These are phyloP conservation scores for Apis florea DNA, from an alignment of 1,140 invertebrate species.

Conservation along the genomic window DNA sequence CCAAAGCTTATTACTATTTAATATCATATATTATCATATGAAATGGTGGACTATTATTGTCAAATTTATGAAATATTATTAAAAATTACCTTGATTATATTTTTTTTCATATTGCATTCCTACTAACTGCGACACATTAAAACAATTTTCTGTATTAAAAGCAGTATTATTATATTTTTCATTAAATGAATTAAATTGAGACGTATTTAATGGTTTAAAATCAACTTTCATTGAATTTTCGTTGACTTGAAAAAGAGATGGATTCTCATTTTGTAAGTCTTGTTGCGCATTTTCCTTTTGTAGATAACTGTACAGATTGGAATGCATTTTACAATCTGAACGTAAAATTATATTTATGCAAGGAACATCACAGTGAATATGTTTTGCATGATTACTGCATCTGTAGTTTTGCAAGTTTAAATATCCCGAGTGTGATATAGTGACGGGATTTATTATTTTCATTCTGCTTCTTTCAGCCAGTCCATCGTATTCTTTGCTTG, in stretches of 20 bases:
- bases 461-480: not conserved
- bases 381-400: not conserved
- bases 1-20: not conserved
- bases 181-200: not conserved
- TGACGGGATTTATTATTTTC: not conserved
- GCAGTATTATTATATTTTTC: not conserved
- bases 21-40: not conserved
- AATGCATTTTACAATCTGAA: slow-evolving; percentile 17
- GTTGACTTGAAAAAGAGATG: not conserved
- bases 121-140: not conserved
- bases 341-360: slow-evolving; percentile 41
- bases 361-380: not conserved
- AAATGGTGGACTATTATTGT: no score
- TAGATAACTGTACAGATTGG: not conserved
- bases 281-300: not conserved
- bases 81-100: not conserved
- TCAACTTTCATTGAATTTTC: not conserved
- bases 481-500: not conserved
- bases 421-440: not conserved
- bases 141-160: not conserved
- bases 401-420: not conserved
- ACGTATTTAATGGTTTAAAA: no score
- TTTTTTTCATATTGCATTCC: not conserved
- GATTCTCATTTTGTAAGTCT: not conserved
- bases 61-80: not conserved